Conservation (phyloP, 2,888 invertebrate genomes). For the Morpho achilles region DNA sequence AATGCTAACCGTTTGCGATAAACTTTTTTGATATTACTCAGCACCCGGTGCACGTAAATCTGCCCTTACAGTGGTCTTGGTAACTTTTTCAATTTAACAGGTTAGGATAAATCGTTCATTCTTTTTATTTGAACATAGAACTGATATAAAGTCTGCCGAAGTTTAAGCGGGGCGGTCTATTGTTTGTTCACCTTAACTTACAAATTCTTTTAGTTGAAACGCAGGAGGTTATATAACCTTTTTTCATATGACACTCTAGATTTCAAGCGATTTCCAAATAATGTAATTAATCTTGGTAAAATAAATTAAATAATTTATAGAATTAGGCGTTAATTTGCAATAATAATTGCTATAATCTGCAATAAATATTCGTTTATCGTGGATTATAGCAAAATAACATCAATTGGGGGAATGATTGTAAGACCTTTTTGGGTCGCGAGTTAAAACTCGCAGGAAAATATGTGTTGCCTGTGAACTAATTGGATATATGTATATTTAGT, state of each 20-base stretch:
- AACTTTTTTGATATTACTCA: slow-evolving; percentile 77
- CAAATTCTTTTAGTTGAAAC: slow-evolving; percentile 16
- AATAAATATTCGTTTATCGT: no score
- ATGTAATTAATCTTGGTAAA: no score
- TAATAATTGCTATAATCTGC: no score
- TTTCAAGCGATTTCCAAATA: no score
- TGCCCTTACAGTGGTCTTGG: slow-evolving; percentile 70
- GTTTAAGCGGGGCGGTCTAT: slow-evolving; percentile 40
- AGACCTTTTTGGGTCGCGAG: no score
- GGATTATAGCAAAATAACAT: no score
- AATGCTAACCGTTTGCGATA: slow-evolving; percentile 51
- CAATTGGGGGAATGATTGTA: no score
- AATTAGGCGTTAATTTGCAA: no score
- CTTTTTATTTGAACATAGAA: slow-evolving; percentile 77
- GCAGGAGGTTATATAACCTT: slow-evolving; percentile 6
- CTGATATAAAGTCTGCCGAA: slow-evolving; percentile 69
- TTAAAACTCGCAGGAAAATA: no score
- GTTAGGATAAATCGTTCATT: slow-evolving; percentile 78
- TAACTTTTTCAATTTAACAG: slow-evolving; percentile 79
- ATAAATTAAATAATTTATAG: no score
- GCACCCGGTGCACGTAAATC: slow-evolving; percentile 73
- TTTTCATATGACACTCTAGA: slow-evolving; percentile 1
- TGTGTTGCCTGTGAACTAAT: no score
- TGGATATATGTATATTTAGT: no score
- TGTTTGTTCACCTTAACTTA: slow-evolving; percentile 27